Evolutionary conservation across 2,797 vertebrate species (phyloP), one percentile per base, ranked within the genome.

Genomic region (Xenentodon cancila): DNA sequence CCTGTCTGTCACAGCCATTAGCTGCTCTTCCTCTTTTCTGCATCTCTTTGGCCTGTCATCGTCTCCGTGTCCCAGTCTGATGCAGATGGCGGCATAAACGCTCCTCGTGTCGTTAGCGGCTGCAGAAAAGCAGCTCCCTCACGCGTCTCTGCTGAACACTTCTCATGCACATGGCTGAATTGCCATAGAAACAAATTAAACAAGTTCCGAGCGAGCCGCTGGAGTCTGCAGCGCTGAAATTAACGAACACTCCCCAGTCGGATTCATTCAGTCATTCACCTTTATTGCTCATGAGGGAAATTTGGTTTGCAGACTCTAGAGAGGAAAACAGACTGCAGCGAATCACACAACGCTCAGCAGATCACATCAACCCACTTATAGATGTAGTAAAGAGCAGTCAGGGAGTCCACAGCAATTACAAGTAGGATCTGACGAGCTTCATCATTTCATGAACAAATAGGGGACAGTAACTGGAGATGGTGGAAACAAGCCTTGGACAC

Each of bases 281-380:
- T 43, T 73, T 73, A 80, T 63, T 16, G 76, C 18, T 59, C 79
- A 68, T 18, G 8, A 27, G 81, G 84, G 84, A 86, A 81, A 86
- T 81, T 71, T 75, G 59, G 15, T 61, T 59, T 46, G 25, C 59
- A 50, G 49, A 42, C 48, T 40, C 58, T n/a, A 42, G 27, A 63
- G 21, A 18, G n/a, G 47, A 50, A 27, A 48, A 46, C 21, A 25
- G n/a, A 13, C 21, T 11, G 21, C 37, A 22, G 50, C 50, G 59
- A 1, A 55, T 59, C 9, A 4, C 11, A 0, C 32, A 6, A 19
- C 60, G 0, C 45, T 3, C 32, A 32, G 32, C 32, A 32, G 9
- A 32, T 25, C 3, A 32, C 32, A 32, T 32, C 4, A 32, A 7
- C 1, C 32, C 4, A 6, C 32, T 0, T 51, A 25, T 25, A 25